Evolutionary conservation across 2,888 invertebrate species (phyloP).

Genomic region (Sericinus montela): DNA sequence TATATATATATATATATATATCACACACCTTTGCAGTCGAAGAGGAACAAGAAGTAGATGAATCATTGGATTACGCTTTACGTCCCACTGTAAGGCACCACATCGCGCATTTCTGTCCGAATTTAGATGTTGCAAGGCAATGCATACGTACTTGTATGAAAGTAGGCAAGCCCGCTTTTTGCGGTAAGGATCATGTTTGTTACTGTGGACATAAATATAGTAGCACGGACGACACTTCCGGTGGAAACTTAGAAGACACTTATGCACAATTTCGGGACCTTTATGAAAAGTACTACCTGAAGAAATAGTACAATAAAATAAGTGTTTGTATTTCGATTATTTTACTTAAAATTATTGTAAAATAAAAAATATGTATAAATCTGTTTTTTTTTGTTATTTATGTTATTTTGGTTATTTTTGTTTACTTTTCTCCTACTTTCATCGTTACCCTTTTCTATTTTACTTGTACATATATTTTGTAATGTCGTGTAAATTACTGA

Average conservation of each 20-base stretch:
- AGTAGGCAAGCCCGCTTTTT: conserved; percentile 57
- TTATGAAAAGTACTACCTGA: conserved; percentile 50
- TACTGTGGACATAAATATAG: conserved; percentile 59
- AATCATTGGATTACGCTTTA: neutral
- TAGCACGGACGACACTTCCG: conserved; percentile 17
- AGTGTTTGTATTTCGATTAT: too few species aligned
- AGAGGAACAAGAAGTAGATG: neutral
- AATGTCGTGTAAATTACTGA: too few species aligned
- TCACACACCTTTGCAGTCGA: too few species aligned
- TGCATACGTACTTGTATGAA: conserved; percentile 57
- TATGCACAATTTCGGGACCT: conserved; percentile 48
- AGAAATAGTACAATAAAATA: neutral
- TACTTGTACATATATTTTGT: too few species aligned
- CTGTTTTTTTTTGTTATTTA: too few species aligned
- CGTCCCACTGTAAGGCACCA: conserved; percentile 49
- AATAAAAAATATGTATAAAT: too few species aligned
- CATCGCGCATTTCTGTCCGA: conserved; percentile 65
- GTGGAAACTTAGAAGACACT: conserved; percentile 22
- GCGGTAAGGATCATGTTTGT: conserved; percentile 63
- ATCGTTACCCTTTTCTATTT: too few species aligned
- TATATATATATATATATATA: too few species aligned
- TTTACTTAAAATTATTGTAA: too few species aligned
- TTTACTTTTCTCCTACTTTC: too few species aligned
- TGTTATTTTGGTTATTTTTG: too few species aligned
- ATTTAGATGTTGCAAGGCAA: conserved; percentile 42